phyloP scores from a whole-genome alignment of 2,888 invertebrate species.

The Leptinotarsa rubiginosa region DNA sequence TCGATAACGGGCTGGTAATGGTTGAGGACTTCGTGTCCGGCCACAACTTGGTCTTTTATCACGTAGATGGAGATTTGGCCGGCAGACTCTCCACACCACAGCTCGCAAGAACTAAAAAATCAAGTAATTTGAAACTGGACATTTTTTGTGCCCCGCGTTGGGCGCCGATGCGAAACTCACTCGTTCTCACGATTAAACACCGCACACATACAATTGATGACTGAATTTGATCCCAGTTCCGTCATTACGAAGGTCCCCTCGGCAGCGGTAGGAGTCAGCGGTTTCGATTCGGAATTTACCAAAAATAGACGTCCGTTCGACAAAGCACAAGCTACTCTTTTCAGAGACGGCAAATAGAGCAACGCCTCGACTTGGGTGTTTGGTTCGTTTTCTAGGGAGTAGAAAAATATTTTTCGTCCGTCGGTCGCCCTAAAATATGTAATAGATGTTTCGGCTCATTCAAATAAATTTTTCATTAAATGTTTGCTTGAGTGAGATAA shows the following conservation, averaged over 20 bases:
- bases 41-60: conserved; percentile 77
- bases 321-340: conserved; percentile 84
- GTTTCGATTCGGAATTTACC: conserved; percentile 74
- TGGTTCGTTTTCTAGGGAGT: conserved; percentile 77
- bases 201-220: conserved; percentile 77
- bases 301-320: conserved; percentile 83
- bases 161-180: conserved; percentile 52
- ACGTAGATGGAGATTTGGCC: conserved; percentile 85
- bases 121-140: not conserved
- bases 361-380: conserved; percentile 77
- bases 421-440: conserved; percentile 66
- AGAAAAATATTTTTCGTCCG: conserved; percentile 72
- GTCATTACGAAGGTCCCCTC: conserved; percentile 84
- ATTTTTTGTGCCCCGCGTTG: not conserved
- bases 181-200: conserved; percentile 65
- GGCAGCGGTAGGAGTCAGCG: conserved; percentile 72
- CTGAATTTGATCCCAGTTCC: conserved; percentile 78
- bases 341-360: conserved; percentile 74
- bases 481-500: no score
- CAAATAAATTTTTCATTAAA: no score
- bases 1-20: conserved; percentile 73
- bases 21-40: conserved; percentile 77
- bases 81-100: conserved; percentile 90
- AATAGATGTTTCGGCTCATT: not conserved
- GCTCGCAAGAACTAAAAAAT: conserved; percentile 72